These are phyloP conservation scores for Bolinopsis microptera DNA, from an alignment of 37 sponge, comb jelly and placozoan genomes.

Conservation along the genomic window DNA sequence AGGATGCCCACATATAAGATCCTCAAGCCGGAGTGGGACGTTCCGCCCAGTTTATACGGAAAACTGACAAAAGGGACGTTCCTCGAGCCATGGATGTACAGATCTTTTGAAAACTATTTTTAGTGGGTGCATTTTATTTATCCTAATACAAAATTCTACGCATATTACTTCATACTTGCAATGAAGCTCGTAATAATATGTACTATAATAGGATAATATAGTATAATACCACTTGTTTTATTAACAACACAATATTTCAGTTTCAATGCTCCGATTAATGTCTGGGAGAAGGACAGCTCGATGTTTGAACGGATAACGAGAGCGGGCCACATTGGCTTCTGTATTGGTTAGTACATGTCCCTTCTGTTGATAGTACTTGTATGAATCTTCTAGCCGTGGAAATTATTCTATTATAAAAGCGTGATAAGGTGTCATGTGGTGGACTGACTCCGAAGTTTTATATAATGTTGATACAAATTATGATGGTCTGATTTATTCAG, in stretches of 20 bases:
- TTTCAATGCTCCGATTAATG: not conserved
- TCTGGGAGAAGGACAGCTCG: not conserved
- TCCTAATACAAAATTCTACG: too few relatives aligned
- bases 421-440: too few relatives aligned
- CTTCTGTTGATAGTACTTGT: not conserved
- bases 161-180: too few relatives aligned
- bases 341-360: not conserved
- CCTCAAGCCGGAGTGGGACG: not conserved
- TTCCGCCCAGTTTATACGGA: not conserved
- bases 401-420: too few relatives aligned
- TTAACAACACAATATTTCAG: not conserved
- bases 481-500: too few relatives aligned
- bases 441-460: too few relatives aligned
- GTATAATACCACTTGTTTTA: not conserved
- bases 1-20: constrained; percentile 41
- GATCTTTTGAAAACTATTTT: not conserved
- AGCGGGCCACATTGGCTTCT: not conserved
- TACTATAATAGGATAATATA: not conserved
- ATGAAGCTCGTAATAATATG: too few relatives aligned
- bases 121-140: not conserved
- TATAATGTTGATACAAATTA: too few relatives aligned
- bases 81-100: constrained; percentile 36
- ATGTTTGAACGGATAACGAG: constrained; percentile 11
- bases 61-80: constrained; percentile 40
- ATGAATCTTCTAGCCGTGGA: not conserved